Conservation (phyloP, 2,888 invertebrate genomes). For the Drepana falcataria region DNA sequence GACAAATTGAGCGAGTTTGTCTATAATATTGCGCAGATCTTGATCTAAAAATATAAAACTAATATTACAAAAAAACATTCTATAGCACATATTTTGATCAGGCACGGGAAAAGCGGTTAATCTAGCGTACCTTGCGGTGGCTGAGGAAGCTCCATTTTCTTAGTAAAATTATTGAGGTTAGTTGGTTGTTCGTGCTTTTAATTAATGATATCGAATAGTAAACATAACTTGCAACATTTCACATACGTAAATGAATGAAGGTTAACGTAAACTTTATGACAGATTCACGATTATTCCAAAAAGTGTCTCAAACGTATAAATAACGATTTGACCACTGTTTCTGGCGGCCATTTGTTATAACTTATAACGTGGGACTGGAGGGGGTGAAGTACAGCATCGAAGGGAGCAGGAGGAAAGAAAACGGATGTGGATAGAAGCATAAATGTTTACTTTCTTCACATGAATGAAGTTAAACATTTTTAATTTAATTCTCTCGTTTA, state of each 20-base stretch:
- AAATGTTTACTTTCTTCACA: no score
- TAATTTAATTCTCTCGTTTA: no score
- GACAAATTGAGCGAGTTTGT: constrained; percentile 99
- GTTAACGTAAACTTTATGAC: neutral
- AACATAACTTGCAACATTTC: neutral
- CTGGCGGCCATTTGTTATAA: neutral
- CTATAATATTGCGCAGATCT: constrained; percentile 97
- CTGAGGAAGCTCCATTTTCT: constrained; percentile 75
- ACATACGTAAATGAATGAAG: neutral
- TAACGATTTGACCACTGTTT: constrained; percentile 14
- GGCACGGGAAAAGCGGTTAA: neutral
- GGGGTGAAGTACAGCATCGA: neutral
- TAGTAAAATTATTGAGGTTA: constrained; percentile 52
- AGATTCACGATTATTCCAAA: neutral
- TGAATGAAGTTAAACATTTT: no score
- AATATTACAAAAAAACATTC: neutral
- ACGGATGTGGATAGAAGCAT: neutral
- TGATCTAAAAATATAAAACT: constrained; percentile 81
- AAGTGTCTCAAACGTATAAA: constrained; percentile 9
- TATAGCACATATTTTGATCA: neutral
- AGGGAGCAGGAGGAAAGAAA: constrained; percentile 4
- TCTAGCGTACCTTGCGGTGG: constrained; percentile 79
- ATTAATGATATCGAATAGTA: neutral
- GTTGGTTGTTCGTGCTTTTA: neutral
- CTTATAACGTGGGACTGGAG: neutral